Evolutionary conservation across 37 sponge, comb jelly and placozoan genomes (phyloP).

Genomic region (Beroe forskalii): DNA sequence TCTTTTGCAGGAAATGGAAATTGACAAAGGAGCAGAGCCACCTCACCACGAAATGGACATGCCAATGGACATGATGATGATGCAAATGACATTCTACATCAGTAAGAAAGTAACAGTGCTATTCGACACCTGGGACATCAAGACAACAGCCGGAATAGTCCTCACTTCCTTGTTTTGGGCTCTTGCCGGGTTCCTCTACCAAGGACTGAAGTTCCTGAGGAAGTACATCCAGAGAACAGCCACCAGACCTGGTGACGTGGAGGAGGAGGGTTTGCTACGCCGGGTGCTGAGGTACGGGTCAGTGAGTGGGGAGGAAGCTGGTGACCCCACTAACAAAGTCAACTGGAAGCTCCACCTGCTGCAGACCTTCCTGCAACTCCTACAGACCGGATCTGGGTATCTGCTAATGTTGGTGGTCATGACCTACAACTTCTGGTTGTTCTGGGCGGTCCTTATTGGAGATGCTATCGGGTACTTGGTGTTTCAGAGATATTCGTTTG

Average conservation of each 20-base stretch:
- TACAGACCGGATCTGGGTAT: conserved; percentile 3
- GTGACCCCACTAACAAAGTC: not conserved
- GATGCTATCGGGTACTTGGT: conserved; percentile 51
- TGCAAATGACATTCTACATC: conserved; percentile 65
- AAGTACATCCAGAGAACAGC: not conserved
- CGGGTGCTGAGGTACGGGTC: not conserved
- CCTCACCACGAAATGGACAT: not conserved
- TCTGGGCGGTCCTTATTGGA: conserved; percentile 40
- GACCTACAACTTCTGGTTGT: conserved; percentile 63
- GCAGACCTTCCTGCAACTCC: conserved; percentile 3
- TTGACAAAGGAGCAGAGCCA: not conserved
- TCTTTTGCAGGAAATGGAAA: not conserved
- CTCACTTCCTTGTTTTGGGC: conserved; percentile 20
- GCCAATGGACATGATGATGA: conserved; percentile 65
- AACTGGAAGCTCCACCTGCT: conserved; percentile 59
- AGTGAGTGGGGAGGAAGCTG: not conserved
- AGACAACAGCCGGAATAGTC: conserved; percentile 7
- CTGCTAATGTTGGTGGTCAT: conserved; percentile 59
- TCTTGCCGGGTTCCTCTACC: conserved; percentile 20
- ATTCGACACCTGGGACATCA: conserved; percentile 54
- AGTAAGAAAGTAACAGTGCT: conserved; percentile 18
- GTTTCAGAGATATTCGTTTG: conserved; percentile 56
- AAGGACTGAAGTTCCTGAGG: conserved; percentile 23
- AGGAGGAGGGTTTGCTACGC: not conserved
- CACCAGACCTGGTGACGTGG: too few species aligned